phyloP scores from a whole-genome alignment of 1,140 invertebrate species.

The Camponotus pennsylvanicus region DNA sequence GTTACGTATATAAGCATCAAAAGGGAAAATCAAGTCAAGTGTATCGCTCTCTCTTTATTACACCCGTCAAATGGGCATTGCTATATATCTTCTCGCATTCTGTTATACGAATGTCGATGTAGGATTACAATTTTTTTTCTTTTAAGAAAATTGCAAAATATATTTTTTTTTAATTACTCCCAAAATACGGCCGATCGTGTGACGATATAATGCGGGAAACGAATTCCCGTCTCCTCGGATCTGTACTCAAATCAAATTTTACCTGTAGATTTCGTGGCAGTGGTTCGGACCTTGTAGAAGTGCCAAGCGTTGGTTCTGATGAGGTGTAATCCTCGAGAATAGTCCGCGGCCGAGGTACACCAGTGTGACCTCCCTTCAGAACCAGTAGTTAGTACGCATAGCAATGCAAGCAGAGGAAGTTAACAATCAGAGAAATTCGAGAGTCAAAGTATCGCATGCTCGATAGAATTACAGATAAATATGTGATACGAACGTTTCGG shows the following conservation, averaged over 20 bases:
- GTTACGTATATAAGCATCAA: constrained; percentile 31
- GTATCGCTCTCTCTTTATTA: constrained; percentile 30
- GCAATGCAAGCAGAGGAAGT: constrained; percentile 82
- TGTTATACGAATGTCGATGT: background rate
- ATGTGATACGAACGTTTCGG: background rate
- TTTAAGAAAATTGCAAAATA: constrained; percentile 22
- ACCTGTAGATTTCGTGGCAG: constrained; percentile 84
- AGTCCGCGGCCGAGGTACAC: constrained; percentile 84
- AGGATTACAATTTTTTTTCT: too few species aligned
- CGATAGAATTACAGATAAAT: constrained; percentile 29
- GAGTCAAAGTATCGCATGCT: constrained; percentile 71
- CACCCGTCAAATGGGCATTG: constrained; percentile 67
- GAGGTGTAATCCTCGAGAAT: constrained; percentile 85
- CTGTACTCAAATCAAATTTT: constrained; percentile 77
- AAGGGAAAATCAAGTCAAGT: constrained; percentile 16
- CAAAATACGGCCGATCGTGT: constrained; percentile 24
- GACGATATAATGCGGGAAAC: constrained; percentile 5
- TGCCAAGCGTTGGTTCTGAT: constrained; percentile 82
- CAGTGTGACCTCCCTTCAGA: constrained; percentile 86
- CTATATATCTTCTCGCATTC: constrained; percentile 44
- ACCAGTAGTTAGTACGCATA: constrained; percentile 85
- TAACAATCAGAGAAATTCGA: constrained; percentile 80
- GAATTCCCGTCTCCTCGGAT: constrained; percentile 36
- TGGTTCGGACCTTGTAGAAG: constrained; percentile 83
- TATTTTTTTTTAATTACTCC: background rate